Base-by-base conservation (phyloP, 2,888 invertebrate genomes). In the Cepaea hortensis region DNA sequence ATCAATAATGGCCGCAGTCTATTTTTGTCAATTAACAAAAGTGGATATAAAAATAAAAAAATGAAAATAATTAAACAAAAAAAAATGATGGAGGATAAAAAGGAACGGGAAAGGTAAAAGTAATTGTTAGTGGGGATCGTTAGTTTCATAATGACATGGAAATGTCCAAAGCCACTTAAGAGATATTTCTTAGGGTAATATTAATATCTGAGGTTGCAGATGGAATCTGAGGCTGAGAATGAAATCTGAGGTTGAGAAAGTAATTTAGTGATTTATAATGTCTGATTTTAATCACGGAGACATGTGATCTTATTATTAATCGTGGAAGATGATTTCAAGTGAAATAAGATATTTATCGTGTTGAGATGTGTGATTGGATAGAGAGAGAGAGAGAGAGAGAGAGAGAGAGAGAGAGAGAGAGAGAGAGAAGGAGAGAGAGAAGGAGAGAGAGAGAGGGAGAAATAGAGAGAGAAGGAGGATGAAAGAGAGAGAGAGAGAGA, bases 351-450 rank as follows among this genome's bases (percentile, higher is more conserved):
- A 18, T 18, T 20, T 18, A 68, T 20, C 5, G 68, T 20, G 68
- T 7, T 68, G 68, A 68, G 5, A 68, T 18, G n/a, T 18, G n/a
- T 18, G 68, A 18, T 68, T 20, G 68, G 11, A 20, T 3, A 68
- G 18, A 68, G 68, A 68, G 15, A 68, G 68, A 68, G 11, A 18
- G 55, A 61, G 18, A 9, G 23, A 35, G 18, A 61, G 73, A 68
- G 61, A 72, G 82, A 50, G 46, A 68, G 68, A 68, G 18, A 68
- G 68, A 61, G 35, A 48, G 61, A 68, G n/a, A 46, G 23, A 55
- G 48, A 48, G 61, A 15, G 48, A 48, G 55, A 23, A 55, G 62
- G 48, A 35, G 3, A 48, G 20, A 84, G 75, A 84, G 84, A 84
- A n/a, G 75, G 61, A 84, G 75, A 75, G n/a, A 23, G 13, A 73